Evolutionary conservation across 2,797 vertebrate species (phyloP), one percentile per base, ranked within the genome.

Genomic region (Anabacerthia variegaticeps): DNA sequence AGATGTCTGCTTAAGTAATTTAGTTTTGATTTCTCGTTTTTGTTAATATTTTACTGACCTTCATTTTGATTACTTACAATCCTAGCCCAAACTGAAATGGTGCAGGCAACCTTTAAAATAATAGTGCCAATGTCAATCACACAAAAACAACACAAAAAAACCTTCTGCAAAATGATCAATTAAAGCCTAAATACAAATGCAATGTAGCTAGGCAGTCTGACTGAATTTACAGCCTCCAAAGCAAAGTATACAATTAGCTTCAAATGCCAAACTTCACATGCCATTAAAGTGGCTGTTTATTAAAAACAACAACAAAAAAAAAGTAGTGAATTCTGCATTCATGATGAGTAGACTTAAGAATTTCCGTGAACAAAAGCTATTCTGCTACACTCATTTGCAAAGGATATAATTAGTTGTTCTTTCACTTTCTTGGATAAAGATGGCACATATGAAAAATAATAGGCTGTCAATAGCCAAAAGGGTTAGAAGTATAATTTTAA

Each of bases 351-450:
- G 85, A 69, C 88, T 91, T 94, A 91, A 95, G 91, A 96, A 88
- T 76, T 91, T 88, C 85, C 22, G 88, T 94, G 93, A 97, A 97
- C 97, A 98, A 98, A 98, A 97, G 95, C 96, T 79, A 88, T 94
- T 97, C 87, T 86, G 86, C 95, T 97, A 86, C 79, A 95, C 82
- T 96, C 96, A 97, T 98, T 98, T 97, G 91, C 93, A 97, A 97
- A 96, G 89, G 96, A 98, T 98, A 94, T 98, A 98, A 99, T 99
- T 99, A 98, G 97, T 97, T 97, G 96, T 97, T 98, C 96, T 96
- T 97, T 97, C 96, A 73, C 61, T 96, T 97, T 97, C 97, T 95
- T 94, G 95, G 63, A 76, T 96, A 97, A 97, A 97, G 97, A 98
- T 98, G 96, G 96, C 86, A 97, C 86, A 94, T 94, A 97, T 85